Evolutionary conservation across 2,888 invertebrate species (phyloP).

Genomic region (Callinectes sapidus): DNA sequence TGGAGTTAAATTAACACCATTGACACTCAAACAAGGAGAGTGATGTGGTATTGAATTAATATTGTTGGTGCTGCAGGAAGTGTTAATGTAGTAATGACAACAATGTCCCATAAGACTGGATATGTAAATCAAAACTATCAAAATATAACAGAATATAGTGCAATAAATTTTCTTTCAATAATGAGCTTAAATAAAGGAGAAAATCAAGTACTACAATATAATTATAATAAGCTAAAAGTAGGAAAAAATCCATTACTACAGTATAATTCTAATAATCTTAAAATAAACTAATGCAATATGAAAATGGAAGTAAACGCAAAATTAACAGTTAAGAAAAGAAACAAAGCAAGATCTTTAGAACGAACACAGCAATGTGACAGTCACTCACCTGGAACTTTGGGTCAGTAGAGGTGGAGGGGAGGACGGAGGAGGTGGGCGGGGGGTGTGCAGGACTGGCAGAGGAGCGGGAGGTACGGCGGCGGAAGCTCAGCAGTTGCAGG

Average conservation of each 20-base stretch:
- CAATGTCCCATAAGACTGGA: not conserved
- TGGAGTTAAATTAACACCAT: too few species aligned
- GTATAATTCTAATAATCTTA: not conserved
- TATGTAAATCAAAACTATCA: not conserved
- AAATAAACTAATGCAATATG: not conserved
- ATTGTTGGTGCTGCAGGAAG: too few species aligned
- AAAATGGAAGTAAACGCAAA: not conserved
- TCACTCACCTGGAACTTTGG: constrained; percentile 65
- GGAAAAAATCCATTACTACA: not conserved
- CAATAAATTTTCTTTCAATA: not conserved
- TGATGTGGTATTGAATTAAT: too few species aligned
- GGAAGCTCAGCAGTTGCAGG: constrained; percentile 68
- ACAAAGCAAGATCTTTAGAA: not conserved
- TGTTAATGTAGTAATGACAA: not conserved
- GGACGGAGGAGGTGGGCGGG: constrained; percentile 28
- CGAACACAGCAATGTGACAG: not conserved
- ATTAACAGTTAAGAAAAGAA: not conserved
- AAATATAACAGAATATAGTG: not conserved
- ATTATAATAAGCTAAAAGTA: not conserved
- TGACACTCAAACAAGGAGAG: too few species aligned
- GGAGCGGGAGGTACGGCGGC: constrained; percentile 59
- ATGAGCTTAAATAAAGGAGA: not conserved
- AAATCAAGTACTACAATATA: not conserved
- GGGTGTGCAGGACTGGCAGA: constrained; percentile 40
- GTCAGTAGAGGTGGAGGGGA: constrained; percentile 67